Percentiles rank a stretch among this genome's conserved stretches.
These are phyloP conservation scores for Rhagonycha lutea DNA, from an alignment of 2,888 invertebrate species.

Conservation along the genomic window DNA sequence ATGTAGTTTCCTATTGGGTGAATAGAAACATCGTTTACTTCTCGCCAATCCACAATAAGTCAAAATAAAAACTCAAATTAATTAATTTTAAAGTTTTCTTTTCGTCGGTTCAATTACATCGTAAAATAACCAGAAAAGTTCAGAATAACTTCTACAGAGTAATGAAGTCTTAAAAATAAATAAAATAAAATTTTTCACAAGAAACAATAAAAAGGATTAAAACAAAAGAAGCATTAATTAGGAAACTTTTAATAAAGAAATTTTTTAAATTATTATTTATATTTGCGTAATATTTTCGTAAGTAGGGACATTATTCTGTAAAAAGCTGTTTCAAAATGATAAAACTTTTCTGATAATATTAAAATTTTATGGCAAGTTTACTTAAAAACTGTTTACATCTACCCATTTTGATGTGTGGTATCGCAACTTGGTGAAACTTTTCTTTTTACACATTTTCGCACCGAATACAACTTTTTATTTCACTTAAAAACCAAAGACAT, in stretches of 20 bases:
- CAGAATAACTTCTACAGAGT: neutral
- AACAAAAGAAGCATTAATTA: neutral
- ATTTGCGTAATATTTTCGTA: neutral
- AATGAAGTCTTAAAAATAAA: neutral
- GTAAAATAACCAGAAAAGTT: neutral
- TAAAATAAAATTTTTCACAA: neutral
- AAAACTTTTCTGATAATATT: slow-evolving; percentile 12
- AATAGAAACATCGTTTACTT: no score
- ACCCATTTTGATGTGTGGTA: slow-evolving; percentile 10
- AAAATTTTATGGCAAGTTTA: slow-evolving; percentile 5
- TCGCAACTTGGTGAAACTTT: slow-evolving; percentile 9
- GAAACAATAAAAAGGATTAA: neutral
- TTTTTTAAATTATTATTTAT: neutral
- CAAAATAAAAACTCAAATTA: neutral
- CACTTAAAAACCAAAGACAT: neutral
- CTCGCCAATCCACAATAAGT: neutral
- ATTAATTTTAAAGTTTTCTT: neutral
- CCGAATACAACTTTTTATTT: slow-evolving; percentile 13
- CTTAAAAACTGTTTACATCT: neutral
- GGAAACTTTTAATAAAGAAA: neutral
- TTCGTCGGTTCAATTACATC: neutral
- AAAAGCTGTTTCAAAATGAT: neutral
- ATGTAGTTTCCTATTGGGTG: no score
- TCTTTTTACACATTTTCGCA: slow-evolving; percentile 15
- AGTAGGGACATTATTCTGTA: neutral